Base-by-base conservation (phyloP, 2,113 vertebrate species). In the Corythornis vintsioides region DNA sequence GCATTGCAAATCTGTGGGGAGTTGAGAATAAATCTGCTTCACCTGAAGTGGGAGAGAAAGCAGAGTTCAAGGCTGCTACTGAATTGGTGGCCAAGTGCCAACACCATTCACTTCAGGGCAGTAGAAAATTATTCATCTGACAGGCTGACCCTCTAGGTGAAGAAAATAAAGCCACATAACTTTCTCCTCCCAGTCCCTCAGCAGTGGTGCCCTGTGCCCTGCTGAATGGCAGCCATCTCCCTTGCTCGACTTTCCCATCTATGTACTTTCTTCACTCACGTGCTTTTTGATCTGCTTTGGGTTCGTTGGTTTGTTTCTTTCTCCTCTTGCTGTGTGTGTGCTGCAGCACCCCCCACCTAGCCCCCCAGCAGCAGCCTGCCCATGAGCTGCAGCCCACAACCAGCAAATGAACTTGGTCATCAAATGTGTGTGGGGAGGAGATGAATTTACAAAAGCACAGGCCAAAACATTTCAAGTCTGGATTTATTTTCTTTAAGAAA, bases 31-130 rank as follows among this genome's bases (percentile, higher is more conserved):
- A 96, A 96, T 96, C 88, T 95, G 81, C 65, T 89, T 92, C 63
- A 81, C 89, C 79, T 25, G 45, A 92, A 95, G 79, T 64, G 61
- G 73, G 73, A 72, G 85, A 93, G 91, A 96, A 94, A 61, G 88
- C 67, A 83, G 86, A 96, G 95, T 94, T 96, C 92, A 96, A 95
- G 92, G 89, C 89, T 92, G 70, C 70, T 72, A 45, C 85, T 94
- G 88, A 96, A 94, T 83, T 61, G 89, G 86, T 95, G 92, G 94
- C 92, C 77, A 80, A 73, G 48, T 26, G 86, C 92, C 96, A 95
- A 66, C 7, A 38, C 55, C 29, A 35, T 82, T 94, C 50, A 67
- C 50, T 71, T 77, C 42, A 83, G 86, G 85, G 81, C 91, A 91
- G 59, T 70, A 80, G 69, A 80, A 95, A 87, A 95, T 65, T 48